These are phyloP conservation scores for Trimorus sp. DNA, from an alignment of 2,888 invertebrate genomes.

Conservation along the genomic window DNA sequence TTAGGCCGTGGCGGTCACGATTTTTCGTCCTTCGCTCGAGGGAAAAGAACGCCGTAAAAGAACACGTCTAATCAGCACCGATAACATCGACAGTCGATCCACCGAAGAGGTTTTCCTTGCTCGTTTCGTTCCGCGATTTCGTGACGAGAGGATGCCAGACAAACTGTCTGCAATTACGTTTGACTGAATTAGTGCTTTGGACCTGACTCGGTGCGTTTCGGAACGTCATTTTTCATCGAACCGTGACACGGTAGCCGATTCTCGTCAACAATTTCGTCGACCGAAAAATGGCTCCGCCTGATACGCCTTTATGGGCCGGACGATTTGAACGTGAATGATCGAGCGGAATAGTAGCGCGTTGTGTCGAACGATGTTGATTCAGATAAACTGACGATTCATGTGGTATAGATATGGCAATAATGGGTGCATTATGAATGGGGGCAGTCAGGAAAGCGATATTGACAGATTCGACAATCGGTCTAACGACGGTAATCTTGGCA, in stretches of 20 bases:
- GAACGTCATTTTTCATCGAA: conserved; percentile 68
- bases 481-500: conserved; percentile 31
- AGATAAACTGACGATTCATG: conserved; percentile 37
- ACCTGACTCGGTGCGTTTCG: conserved; percentile 70
- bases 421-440: conserved; percentile 37
- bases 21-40: conserved; percentile 54
- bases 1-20: conserved; percentile 36
- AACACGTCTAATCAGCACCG: conserved; percentile 79
- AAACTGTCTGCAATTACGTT: conserved; percentile 78
- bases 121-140: conserved; percentile 81
- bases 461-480: conserved; percentile 30
- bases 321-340: conserved; percentile 31
- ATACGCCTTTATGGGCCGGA: conserved; percentile 1
- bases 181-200: conserved; percentile 80
- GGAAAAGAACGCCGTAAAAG: conserved; percentile 67
- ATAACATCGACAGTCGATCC: conserved; percentile 81
- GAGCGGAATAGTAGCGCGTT: conserved; percentile 8
- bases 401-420: conserved; percentile 27
- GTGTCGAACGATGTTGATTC: conserved; percentile 29
- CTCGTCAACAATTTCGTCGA: conserved; percentile 49
- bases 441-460: conserved; percentile 10
- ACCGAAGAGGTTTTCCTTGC: conserved; percentile 81
- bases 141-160: conserved; percentile 79
- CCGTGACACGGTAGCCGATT: conserved; percentile 51
- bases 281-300: conserved; percentile 19